Conservation (phyloP, 2,888 invertebrate species). For the Lasioglossum villosulum region DNA sequence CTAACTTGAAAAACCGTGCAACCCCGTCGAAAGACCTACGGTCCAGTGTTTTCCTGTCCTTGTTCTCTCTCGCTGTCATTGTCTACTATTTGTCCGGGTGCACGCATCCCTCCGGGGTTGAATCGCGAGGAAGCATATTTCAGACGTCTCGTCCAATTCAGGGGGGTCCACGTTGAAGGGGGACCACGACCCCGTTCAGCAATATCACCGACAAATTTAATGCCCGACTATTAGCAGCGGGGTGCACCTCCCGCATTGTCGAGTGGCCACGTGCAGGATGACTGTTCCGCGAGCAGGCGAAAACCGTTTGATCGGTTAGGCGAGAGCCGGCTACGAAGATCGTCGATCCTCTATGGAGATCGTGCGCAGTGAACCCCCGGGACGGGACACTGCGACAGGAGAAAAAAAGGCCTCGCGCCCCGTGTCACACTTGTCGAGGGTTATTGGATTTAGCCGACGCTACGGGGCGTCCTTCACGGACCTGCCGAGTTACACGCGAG, state of each 20-base stretch:
- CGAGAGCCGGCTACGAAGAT: slow-evolving; percentile 27
- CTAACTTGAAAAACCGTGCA: slow-evolving; percentile 16
- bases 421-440: slow-evolving; percentile 80
- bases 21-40: slow-evolving; percentile 11
- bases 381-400: background rate
- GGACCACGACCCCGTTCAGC: slow-evolving; percentile 71
- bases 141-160: slow-evolving; percentile 64
- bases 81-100: slow-evolving; percentile 31
- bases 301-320: slow-evolving; percentile 64
- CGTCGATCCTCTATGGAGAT: slow-evolving; percentile 7
- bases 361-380: background rate
- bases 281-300: slow-evolving; percentile 54
- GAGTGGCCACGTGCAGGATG: slow-evolving; percentile 81
- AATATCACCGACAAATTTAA: slow-evolving; percentile 84
- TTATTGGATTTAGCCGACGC: slow-evolving; percentile 82
- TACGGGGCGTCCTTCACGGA: slow-evolving; percentile 66
- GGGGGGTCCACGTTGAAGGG: slow-evolving; percentile 31
- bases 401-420: slow-evolving; percentile 64
- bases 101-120: slow-evolving; percentile 40
- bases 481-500: slow-evolving; percentile 82
- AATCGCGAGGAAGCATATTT: slow-evolving; percentile 65
- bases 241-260: slow-evolving; percentile 74
- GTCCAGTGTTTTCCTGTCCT: slow-evolving; percentile 12
- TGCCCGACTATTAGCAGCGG: slow-evolving; percentile 83
- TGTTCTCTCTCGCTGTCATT: slow-evolving; percentile 20